Evolutionary conservation across 2,888 invertebrate species (phyloP).

Genomic region (Portevinia maculata): DNA sequence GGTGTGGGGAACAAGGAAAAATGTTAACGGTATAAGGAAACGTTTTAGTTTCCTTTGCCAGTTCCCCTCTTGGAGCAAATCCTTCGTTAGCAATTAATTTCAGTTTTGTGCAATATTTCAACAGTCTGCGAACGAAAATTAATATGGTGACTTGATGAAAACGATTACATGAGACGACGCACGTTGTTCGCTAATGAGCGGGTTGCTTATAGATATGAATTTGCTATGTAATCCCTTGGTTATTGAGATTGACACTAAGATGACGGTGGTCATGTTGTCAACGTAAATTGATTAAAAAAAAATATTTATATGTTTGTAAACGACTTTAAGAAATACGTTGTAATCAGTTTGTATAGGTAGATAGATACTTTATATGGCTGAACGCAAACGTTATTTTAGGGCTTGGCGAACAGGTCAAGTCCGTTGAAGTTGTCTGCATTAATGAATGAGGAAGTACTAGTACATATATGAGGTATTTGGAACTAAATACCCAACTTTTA

Average conservation of each 20-base stretch:
- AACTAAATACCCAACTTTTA: too few species aligned
- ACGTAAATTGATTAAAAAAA: slow-evolving; percentile 27
- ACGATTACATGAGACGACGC: slow-evolving; percentile 23
- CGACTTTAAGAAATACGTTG: not conserved
- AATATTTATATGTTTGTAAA: not conserved
- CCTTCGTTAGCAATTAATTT: slow-evolving; percentile 70
- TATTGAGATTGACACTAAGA: slow-evolving; percentile 45
- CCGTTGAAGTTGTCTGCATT: not conserved
- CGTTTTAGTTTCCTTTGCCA: not conserved
- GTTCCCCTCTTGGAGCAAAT: slow-evolving; percentile 22
- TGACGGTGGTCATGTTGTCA: slow-evolving; percentile 49
- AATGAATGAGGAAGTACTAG: not conserved
- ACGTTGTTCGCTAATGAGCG: slow-evolving; percentile 39
- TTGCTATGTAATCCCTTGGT: slow-evolving; percentile 35
- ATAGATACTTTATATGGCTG: too few species aligned
- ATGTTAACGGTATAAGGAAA: slow-evolving; percentile 55
- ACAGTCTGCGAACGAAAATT: slow-evolving; percentile 7
- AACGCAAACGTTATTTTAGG: not conserved
- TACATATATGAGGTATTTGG: too few species aligned
- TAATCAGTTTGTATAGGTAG: too few species aligned
- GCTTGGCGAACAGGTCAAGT: not conserved
- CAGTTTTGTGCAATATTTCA: slow-evolving; percentile 58
- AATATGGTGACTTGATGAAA: slow-evolving; percentile 36
- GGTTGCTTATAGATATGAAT: slow-evolving; percentile 10
- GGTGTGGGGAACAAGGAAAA: slow-evolving; percentile 12